These are phyloP conservation scores for Ceratina japonica DNA, from an alignment of 1,140 invertebrate species.

Conservation along the genomic window DNA sequence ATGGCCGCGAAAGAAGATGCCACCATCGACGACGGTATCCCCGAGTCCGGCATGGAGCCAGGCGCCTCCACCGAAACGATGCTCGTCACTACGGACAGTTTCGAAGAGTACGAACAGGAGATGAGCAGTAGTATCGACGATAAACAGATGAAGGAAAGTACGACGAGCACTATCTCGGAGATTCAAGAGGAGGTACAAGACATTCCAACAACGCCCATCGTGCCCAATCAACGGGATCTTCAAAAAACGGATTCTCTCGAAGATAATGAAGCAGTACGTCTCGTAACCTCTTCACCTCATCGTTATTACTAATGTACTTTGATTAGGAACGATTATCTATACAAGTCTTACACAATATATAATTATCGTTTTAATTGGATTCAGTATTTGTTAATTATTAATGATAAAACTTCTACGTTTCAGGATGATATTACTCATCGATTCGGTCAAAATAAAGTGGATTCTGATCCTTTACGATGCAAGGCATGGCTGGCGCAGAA, in stretches of 20 bases:
- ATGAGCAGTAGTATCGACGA: conserved; percentile 83
- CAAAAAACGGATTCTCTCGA: conserved; percentile 64
- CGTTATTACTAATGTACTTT: background rate
- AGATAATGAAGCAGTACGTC: conserved; percentile 69
- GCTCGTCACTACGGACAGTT: conserved; percentile 84
- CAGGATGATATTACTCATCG: conserved; percentile 74
- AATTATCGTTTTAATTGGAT: background rate
- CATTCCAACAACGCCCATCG: conserved; percentile 56
- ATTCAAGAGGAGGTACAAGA: conserved; percentile 80
- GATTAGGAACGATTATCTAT: background rate
- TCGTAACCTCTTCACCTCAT: conserved; percentile 30
- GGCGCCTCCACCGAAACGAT: conserved; percentile 83
- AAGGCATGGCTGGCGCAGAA: conserved; percentile 87
- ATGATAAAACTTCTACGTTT: conserved; percentile 17
- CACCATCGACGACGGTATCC: conserved; percentile 68
- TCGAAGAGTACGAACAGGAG: conserved; percentile 85
- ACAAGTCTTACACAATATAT: no score
- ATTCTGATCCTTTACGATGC: conserved; percentile 73
- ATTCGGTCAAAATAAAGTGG: conserved; percentile 70
- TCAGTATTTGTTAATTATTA: background rate
- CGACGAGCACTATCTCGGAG: conserved; percentile 80
- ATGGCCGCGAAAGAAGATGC: conserved; percentile 69
- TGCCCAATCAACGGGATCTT: conserved; percentile 47
- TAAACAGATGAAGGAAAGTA: conserved; percentile 72
- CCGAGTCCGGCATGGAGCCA: conserved; percentile 78